Conservation (phyloP, 2,888 invertebrate genomes). For the Drosophila diplacantha region DNA sequence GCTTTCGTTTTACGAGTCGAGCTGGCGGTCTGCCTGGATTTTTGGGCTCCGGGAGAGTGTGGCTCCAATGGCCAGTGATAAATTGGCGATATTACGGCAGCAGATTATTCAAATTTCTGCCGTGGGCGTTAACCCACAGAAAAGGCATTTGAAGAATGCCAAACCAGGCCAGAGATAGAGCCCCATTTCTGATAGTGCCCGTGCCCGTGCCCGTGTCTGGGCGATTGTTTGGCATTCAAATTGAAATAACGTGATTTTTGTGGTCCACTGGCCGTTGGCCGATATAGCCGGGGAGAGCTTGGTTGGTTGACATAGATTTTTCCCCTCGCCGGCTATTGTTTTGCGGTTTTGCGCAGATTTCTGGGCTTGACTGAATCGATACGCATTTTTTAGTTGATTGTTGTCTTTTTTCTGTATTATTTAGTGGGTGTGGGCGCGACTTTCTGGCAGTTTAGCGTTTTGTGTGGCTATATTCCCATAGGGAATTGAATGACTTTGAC, state of each 20-base stretch:
- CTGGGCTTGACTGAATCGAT: constrained; percentile 58
- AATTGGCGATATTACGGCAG: constrained; percentile 71
- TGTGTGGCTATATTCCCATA: constrained; percentile 1
- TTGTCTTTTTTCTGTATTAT: constrained; percentile 11
- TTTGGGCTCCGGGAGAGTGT: constrained; percentile 6
- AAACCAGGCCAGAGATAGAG: constrained; percentile 40
- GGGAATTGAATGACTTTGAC: constrained; percentile 33
- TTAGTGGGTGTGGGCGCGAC: constrained; percentile 52
- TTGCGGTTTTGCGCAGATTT: constrained; percentile 68
- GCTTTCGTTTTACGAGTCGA: constrained; percentile 29
- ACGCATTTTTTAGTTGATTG: constrained; percentile 57
- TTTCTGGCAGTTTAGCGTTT: constrained; percentile 26
- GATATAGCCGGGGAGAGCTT: background rate
- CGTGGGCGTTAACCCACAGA: constrained; percentile 58
- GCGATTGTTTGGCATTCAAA: constrained; percentile 64
- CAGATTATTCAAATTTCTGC: constrained; percentile 62
- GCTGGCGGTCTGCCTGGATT: constrained; percentile 18
- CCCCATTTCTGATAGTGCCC: constrained; percentile 31
- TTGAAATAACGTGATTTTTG: constrained; percentile 74
- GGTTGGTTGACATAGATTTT: constrained; percentile 55
- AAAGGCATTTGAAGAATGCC: constrained; percentile 58
- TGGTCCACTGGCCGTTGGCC: constrained; percentile 57
- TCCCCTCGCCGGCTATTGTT: constrained; percentile 52
- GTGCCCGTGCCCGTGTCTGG: background rate
- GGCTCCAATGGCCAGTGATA: constrained; percentile 57